phyloP scores from a whole-genome alignment of 2,797 vertebrate species.

The Taenioides sp. region DNA sequence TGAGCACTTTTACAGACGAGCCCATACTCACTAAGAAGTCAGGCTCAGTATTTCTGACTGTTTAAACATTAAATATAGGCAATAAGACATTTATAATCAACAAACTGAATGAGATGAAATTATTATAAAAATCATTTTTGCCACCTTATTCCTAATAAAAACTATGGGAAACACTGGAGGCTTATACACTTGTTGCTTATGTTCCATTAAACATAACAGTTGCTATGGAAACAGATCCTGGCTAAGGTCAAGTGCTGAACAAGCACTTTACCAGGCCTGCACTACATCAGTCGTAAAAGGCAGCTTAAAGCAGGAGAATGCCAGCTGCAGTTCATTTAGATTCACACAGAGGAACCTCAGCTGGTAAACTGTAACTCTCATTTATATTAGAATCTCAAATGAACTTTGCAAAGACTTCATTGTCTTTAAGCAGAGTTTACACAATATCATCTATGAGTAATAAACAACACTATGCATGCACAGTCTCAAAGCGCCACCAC shows the following conservation, averaged over 20 bases:
- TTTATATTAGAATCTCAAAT: neutral
- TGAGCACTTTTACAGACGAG: neutral
- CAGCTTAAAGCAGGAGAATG: neutral
- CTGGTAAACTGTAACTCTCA: neutral
- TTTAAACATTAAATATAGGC: too few species aligned
- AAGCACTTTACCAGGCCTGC: neutral
- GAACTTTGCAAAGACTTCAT: neutral
- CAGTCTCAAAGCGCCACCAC: neutral
- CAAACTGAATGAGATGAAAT: too few species aligned
- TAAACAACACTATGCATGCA: neutral
- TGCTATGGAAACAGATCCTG: neutral
- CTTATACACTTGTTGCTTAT: neutral
- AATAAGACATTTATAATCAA: too few species aligned
- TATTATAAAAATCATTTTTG: too few species aligned
- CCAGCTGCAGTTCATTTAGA: neutral
- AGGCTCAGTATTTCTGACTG: too few species aligned
- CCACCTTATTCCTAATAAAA: too few species aligned
- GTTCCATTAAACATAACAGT: neutral
- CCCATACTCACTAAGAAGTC: neutral
- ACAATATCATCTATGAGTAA: neutral
- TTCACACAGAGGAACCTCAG: neutral
- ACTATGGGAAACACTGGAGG: too few species aligned
- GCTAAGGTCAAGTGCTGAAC: neutral
- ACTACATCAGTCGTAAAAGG: neutral
- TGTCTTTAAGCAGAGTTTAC: neutral